Conservation (phyloP, 2,797 vertebrate species). For the Chiropotes sagulatus region DNA sequence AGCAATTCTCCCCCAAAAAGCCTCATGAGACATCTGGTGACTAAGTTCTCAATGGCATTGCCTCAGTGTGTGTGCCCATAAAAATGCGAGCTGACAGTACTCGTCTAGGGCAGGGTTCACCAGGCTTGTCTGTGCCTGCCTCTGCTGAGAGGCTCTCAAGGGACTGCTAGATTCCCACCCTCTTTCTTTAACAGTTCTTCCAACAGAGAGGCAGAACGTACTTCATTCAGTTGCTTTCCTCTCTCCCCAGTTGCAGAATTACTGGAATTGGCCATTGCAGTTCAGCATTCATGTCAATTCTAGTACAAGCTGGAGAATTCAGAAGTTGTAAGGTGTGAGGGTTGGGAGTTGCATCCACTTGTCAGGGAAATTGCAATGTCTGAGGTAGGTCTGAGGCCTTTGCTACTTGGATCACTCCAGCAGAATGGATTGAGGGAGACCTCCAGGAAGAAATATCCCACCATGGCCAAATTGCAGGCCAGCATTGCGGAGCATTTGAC, state of each 20-base stretch:
- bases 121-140: conserved; percentile 4
- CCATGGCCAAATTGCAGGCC: not conserved
- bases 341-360: accelerated
- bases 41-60: not conserved
- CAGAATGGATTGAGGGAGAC: not conserved
- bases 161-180: not conserved
- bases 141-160: conserved; percentile 17
- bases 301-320: not conserved
- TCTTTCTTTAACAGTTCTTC: not conserved
- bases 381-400: not conserved
- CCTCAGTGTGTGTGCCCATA: conserved; percentile 63
- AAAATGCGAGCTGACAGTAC: not conserved
- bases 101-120: not conserved
- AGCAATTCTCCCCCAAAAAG: conserved; percentile 54
- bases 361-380: not conserved
- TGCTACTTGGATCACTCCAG: not conserved
- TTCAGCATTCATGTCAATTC: not conserved
- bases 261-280: not conserved
- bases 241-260: not conserved
- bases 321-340: too few species aligned
- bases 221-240: conserved; percentile 14
- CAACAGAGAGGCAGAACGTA: conserved; percentile 34
- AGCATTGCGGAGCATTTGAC: not conserved
- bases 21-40: conserved; percentile 56
- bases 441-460: not conserved